Base-by-base conservation (phyloP, 2,797 vertebrate species). In the Phoxinus dragarum region DNA sequence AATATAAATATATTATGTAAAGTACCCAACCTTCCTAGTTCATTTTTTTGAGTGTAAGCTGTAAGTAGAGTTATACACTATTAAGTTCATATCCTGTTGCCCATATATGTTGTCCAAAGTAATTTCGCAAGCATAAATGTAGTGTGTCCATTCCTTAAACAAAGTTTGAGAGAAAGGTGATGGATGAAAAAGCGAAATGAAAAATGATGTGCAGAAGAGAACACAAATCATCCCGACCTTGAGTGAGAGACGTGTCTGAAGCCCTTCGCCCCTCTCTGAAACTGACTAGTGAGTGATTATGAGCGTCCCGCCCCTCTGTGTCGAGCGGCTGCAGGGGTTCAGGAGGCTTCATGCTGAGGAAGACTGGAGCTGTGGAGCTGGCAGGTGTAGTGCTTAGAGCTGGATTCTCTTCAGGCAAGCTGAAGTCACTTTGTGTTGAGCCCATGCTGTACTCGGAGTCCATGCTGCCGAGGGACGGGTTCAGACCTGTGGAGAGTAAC, bases 261-360 rank as follows among this genome's bases (percentile, higher is more conserved):
- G 98, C 98, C 0, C 98, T 92, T n/a, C 98, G 96, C 6, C 98
- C 98, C 91, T 99, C 98, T 79, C 98, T 94, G 94, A 99, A 99
- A 92, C 98, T 98, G 92, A 98, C 96, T 0, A 98, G 97, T 0
- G 98, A 99, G 68, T 97, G 96, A 89, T 99, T 99, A 92, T 99
- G 97, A 0, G 94, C 90, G 87, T 99, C 97, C 6, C 96, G 94
- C 42, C 96, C 96, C 52, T 97, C 97, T 27, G 95, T 93, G 23
- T 95, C 93, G 77, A 99, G 93, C 0, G 95, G 96, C 74, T 97
- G 96, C 96, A 98, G 98, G 76, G 96, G 97, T 87, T 98, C 97
- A 87, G 97, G 88, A 1, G 98, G 97, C 34, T 95, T 94, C 54
- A 96, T 91, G 59, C 94, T 95, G 27, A 97, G 64, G 92, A 97